A percentile compares a stretch with the other conserved stretches of the same genome.
These are phyloP conservation scores for Micromussa lordhowensis DNA, from an alignment of 92 coral and sea anemone genomes.

Conservation along the genomic window DNA sequence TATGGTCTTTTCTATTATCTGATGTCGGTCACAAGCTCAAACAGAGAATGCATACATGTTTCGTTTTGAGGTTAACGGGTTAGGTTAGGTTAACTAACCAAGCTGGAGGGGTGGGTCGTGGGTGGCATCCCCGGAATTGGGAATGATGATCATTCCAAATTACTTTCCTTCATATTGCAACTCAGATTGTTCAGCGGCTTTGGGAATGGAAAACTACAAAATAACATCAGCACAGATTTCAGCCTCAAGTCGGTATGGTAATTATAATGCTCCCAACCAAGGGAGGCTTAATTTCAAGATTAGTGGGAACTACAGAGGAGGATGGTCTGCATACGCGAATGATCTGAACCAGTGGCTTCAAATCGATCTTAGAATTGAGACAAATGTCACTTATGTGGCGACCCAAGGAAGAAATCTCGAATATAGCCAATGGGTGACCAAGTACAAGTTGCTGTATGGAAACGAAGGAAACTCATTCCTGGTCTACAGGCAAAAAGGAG, in stretches of 20 bases:
- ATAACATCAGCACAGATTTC: slow-evolving; percentile 13
- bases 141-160: not conserved
- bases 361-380: slow-evolving; percentile 9
- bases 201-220: slow-evolving; percentile 33
- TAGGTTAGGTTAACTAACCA: too few relatives aligned
- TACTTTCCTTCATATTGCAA: not conserved
- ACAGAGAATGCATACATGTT: too few relatives aligned
- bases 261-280: slow-evolving; percentile 5
- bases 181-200: slow-evolving; percentile 4
- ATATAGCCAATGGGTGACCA: not conserved
- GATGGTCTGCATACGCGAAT: not conserved
- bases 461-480: slow-evolving; percentile 7
- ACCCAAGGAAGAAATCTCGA: slow-evolving; percentile 16
- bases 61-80: too few relatives aligned
- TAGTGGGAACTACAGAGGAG: not conserved
- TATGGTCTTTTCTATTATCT: too few relatives aligned
- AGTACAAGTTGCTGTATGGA: slow-evolving; percentile 7
- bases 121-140: too few relatives aligned
- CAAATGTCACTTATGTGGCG: slow-evolving; percentile 9
- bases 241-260: slow-evolving; percentile 1
- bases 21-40: too few relatives aligned
- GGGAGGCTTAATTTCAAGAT: slow-evolving; percentile 9
- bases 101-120: too few relatives aligned
- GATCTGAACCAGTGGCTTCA: slow-evolving; percentile 20
- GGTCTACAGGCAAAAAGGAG: not conserved